Evolutionary conservation across 2,797 vertebrate species (phyloP), one percentile per base, ranked within the genome.

Genomic region (Heteromormyrus szaboi): DNA sequence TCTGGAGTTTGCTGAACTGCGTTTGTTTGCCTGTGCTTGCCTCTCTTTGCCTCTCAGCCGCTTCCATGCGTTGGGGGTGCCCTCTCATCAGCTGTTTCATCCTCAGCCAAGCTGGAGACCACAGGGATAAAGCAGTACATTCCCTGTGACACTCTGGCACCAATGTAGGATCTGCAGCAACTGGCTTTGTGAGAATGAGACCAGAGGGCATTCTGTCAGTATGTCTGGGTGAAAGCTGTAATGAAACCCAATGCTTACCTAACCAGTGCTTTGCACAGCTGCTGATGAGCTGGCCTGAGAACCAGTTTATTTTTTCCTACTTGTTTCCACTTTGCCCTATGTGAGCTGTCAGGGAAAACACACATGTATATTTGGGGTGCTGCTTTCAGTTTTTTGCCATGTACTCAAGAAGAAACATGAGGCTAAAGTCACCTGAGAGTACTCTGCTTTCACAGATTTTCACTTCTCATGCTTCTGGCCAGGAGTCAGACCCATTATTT

Each of bases 241-340:
- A 44, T 44, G 53, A 86, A 90, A 91, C 86, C 88, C 81, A 50
- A 48, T 76, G 62, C 62, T 88, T 72, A 72, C 86, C 88, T 91
- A 41, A 59, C 25, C 89, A 89, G 72, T 87, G 68, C 25, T 41
- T 19, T 79, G 17, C 72, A 19, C 72, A 79, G 72, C 14, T 41
- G 25, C 6, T 46, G 76, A 81, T 46, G 76, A 46, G 19, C 41
- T 81, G 19, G 25, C 46, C 50, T 84, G 41, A 89, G 85, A 88
- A 88, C 59, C 90, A 91, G 87, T 79, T 79, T 17, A 86, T 91
- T 90, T 89, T 92, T 88, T 89, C 89, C 86, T 88, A 41, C 90
- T 90, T 91, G 87, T 90, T 89, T 89, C 88, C 65, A 48, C 54
- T 87, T 90, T 44, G 86, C 62, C 89, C 56, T 89, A 44, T 87